phyloP scores from a whole-genome alignment of 2,113 vertebrate species.

The Microtus montanus region DNA sequence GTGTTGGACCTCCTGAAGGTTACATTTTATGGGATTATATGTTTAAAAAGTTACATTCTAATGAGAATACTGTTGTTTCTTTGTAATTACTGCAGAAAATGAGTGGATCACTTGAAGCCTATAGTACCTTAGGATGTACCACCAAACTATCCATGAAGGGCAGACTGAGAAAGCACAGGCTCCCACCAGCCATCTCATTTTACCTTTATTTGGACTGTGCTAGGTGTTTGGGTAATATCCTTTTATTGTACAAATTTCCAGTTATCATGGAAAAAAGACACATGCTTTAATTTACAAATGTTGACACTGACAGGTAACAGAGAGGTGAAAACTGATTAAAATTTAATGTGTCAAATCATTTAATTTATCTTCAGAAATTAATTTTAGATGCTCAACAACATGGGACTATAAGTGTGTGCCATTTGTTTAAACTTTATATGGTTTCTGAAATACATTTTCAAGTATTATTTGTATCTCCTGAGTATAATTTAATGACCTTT shows the following conservation, averaged over 20 bases:
- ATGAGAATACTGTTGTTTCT: not conserved
- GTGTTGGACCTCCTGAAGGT: not conserved
- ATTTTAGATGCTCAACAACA: slow-evolving; percentile 26
- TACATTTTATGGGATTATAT: not conserved
- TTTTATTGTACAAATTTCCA: not conserved
- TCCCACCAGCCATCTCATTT: not conserved
- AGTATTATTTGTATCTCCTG: slow-evolving; percentile 41
- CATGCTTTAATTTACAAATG: slow-evolving; percentile 34
- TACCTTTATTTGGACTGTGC: not conserved
- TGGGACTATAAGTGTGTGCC: not conserved
- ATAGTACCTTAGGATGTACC: not conserved
- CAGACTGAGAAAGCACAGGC: not conserved
- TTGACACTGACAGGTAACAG: slow-evolving; percentile 25
- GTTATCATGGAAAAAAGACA: not conserved
- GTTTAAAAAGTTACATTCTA: not conserved
- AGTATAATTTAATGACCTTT: not conserved
- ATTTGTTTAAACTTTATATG: not conserved
- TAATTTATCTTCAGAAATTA: slow-evolving; percentile 60
- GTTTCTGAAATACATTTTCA: slow-evolving; percentile 35
- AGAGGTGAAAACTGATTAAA: slow-evolving; percentile 18
- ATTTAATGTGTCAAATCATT: slow-evolving; percentile 31
- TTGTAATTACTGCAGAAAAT: not conserved
- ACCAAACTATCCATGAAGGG: rapidly evolving
- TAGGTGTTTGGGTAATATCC: not conserved
- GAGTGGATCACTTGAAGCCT: not conserved